A percentile compares a stretch with the other conserved stretches of the same genome.
These are phyloP conservation scores for Lepilemur ruficaudatus DNA, from an alignment of 2,797 vertebrate genomes.

Conservation along the genomic window DNA sequence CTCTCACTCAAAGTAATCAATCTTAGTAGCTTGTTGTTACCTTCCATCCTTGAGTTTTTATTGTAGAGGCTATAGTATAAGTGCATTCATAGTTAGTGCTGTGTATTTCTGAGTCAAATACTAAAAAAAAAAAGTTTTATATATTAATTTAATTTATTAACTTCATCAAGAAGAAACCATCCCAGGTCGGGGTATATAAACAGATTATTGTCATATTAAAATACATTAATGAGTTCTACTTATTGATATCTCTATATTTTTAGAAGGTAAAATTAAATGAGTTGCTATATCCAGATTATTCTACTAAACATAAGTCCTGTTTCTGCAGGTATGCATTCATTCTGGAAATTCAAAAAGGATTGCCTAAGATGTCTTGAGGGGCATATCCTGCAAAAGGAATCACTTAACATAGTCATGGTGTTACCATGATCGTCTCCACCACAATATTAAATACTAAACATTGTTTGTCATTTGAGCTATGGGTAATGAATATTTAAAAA, in stretches of 20 bases:
- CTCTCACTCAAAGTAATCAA: not conserved
- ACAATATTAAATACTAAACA: not conserved
- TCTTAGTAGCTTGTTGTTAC: not conserved
- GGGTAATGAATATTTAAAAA: not conserved
- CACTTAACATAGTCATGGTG: not conserved
- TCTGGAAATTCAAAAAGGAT: not conserved
- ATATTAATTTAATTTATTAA: not conserved
- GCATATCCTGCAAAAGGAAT: not conserved
- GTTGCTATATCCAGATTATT: not conserved
- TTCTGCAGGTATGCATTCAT: not conserved
- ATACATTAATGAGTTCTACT: not conserved
- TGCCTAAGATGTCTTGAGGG: not conserved
- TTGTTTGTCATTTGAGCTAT: not conserved
- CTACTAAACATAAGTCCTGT: not conserved
- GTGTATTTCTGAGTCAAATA: not conserved
- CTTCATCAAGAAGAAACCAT: not conserved
- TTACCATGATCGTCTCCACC: not conserved
- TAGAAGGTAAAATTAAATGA: not conserved
- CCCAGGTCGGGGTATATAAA: not conserved
- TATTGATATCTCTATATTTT: not conserved
- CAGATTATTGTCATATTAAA: not conserved
- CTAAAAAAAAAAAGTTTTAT: not conserved
- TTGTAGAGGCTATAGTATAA: not conserved
- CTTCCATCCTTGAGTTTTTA: not conserved
- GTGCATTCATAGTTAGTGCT: not conserved